Percentiles rank a stretch among this genome's conserved stretches.
phyloP scores from a whole-genome alignment of 2,888 invertebrate species.

The Hartigia nigra region DNA sequence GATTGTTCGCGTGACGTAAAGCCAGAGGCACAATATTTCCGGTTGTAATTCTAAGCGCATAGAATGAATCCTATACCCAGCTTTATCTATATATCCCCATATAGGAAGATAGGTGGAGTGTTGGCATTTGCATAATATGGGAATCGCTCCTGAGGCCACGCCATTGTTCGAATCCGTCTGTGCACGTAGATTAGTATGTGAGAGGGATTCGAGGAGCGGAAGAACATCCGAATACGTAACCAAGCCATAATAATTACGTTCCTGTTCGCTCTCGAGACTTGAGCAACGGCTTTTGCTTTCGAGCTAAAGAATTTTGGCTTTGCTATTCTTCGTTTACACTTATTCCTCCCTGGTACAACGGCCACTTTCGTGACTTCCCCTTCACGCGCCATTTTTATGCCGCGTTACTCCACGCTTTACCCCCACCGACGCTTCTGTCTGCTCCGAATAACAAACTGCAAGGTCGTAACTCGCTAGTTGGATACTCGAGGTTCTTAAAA shows the following conservation, averaged over 20 bases:
- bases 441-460: no score
- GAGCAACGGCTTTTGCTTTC: conserved; percentile 4
- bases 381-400: no score
- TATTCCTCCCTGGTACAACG: no score
- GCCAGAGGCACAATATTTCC: not conserved
- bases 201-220: conserved; percentile 54
- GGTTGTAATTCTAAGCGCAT: not conserved
- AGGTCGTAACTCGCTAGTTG: no score
- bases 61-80: not conserved
- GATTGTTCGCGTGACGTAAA: no score
- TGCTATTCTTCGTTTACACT: no score
- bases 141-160: conserved; percentile 42
- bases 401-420: no score
- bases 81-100: not conserved
- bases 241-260: conserved; percentile 53
- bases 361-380: no score
- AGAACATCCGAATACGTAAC: conserved; percentile 61
- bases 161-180: conserved; percentile 51
- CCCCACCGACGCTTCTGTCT: no score
- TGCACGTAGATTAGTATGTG: conserved; percentile 49
- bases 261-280: conserved; percentile 29
- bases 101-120: conserved; percentile 27
- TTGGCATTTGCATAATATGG: conserved; percentile 52
- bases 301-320: not conserved
- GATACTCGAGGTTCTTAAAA: no score